Conservation (phyloP, 2,113 vertebrate genomes). For the Recurvirostra avosetta region DNA sequence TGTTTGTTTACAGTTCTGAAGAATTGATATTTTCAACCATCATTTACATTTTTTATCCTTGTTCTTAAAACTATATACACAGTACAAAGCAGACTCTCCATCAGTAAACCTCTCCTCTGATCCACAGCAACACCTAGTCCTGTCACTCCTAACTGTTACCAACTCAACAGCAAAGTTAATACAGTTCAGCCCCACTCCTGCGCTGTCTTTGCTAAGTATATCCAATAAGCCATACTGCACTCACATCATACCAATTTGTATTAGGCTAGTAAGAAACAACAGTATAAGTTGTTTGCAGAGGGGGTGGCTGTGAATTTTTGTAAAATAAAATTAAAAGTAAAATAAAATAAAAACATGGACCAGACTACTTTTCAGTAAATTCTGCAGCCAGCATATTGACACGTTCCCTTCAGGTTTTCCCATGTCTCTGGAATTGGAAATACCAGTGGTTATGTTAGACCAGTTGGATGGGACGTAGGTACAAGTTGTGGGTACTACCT, state of each 20-base stretch:
- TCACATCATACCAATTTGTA: background rate
- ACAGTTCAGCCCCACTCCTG: background rate
- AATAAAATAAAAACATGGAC: background rate
- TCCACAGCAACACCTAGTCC: background rate
- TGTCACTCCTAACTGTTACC: background rate
- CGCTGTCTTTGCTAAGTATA: background rate
- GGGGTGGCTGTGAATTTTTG: background rate
- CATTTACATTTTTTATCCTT: background rate
- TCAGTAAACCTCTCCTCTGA: background rate
- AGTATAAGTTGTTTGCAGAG: background rate
- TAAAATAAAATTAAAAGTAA: background rate
- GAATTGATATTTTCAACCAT: background rate
- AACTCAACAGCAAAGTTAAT: background rate
- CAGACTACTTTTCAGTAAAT: background rate
- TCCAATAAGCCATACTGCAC: background rate
- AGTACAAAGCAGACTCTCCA: background rate
- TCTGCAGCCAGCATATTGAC: background rate
- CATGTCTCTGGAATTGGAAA: background rate
- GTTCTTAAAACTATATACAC: background rate
- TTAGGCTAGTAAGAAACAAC: background rate
- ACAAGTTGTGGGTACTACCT: background rate
- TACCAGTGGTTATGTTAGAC: background rate
- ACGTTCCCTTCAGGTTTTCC: background rate
- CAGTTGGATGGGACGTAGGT: background rate
- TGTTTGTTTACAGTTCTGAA: background rate